phyloP scores from a whole-genome alignment of 2,797 vertebrate species.

The Sebastes reedi region DNA sequence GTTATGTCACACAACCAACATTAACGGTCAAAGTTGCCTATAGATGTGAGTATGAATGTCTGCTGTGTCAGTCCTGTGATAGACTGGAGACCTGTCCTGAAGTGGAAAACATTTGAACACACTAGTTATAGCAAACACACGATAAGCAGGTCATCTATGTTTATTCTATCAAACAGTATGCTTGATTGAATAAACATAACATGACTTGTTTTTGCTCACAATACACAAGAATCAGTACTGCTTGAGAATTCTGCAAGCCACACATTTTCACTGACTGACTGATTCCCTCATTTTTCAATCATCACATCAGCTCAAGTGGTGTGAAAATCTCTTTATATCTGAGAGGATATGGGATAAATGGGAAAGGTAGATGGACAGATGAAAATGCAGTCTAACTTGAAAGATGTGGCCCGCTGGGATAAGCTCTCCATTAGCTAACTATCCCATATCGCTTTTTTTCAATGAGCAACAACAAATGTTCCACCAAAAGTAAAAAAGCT shows the following conservation, averaged over 20 bases:
- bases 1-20: neutral
- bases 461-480: neutral
- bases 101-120: neutral
- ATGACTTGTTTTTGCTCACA: neutral
- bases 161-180: neutral
- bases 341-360: neutral
- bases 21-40: neutral
- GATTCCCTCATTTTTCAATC: neutral
- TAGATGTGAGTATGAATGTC: neutral
- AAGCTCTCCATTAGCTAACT: neutral
- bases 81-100: neutral
- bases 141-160: constrained; percentile 1
- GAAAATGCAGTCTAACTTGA: neutral
- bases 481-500: too few species aligned
- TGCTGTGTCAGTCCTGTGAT: neutral
- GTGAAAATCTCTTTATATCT: neutral
- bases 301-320: neutral
- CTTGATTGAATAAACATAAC: neutral
- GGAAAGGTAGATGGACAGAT: neutral
- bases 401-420: neutral
- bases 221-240: neutral
- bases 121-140: neutral
- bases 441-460: accelerated
- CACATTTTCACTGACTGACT: neutral
- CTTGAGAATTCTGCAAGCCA: neutral